These are phyloP conservation scores for Ceraclea dissimilis DNA, from an alignment of 2,888 invertebrate genomes.

Conservation along the genomic window DNA sequence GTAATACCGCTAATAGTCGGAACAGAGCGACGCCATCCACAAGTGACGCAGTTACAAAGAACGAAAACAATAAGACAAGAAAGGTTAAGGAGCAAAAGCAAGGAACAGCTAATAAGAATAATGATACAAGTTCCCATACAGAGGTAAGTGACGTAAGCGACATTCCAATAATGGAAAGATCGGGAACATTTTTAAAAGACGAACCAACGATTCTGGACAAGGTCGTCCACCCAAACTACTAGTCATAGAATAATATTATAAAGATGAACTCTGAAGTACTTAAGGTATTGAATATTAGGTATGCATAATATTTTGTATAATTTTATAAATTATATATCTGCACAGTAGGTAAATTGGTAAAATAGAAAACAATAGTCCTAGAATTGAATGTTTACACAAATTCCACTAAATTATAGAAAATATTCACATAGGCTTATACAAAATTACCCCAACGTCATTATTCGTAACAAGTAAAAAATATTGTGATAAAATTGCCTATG, in stretches of 20 bases:
- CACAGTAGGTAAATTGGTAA: too few relatives aligned
- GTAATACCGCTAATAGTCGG: not conserved
- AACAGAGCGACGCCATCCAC: not conserved
- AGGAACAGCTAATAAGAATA: not conserved
- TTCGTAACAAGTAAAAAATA: too few relatives aligned
- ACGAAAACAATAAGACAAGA: too few relatives aligned
- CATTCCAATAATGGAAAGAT: constrained; percentile 45
- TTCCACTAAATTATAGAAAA: too few relatives aligned
- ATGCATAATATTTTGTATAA: not conserved
- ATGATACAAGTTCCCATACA: not conserved
- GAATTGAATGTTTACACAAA: too few relatives aligned
- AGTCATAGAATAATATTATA: not conserved
- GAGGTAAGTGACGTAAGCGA: not conserved
- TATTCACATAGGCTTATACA: too few relatives aligned
- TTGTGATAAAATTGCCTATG: too few relatives aligned
- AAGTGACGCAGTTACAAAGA: not conserved
- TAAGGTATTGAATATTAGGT: too few relatives aligned
- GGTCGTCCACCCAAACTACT: not conserved
- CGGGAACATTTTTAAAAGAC: constrained; percentile 68
- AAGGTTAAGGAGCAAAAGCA: too few relatives aligned
- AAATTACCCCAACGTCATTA: too few relatives aligned
- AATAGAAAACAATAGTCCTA: too few relatives aligned
- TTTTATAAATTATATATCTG: not conserved
- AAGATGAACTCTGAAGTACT: not conserved
- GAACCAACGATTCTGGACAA: constrained; percentile 58